phyloP scores from a whole-genome alignment of 2,797 vertebrate genomes.

The Notolepis coatsorum region DNA sequence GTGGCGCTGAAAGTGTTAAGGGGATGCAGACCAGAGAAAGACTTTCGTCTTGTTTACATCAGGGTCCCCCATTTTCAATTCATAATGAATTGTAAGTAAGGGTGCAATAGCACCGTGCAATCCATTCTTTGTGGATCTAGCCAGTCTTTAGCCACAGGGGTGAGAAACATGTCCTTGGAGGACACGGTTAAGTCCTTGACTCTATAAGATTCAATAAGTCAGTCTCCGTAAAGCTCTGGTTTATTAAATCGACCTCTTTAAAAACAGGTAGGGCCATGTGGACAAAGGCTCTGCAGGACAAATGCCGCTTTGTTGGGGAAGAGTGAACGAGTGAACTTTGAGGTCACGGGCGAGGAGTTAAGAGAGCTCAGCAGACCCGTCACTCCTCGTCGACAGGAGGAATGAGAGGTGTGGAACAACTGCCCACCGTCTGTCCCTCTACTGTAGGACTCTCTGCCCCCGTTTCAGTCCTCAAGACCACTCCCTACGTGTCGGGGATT shows the following conservation, averaged over 20 bases:
- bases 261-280: background rate
- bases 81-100: no score
- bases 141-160: constrained; percentile 9
- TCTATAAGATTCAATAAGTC: constrained; percentile 3
- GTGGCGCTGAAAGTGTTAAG: no score
- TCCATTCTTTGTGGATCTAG: no score
- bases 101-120: no score
- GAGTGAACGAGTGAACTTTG: constrained; percentile 19
- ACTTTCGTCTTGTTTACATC: no score
- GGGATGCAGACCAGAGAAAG: no score
- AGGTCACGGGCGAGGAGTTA: constrained; percentile 10
- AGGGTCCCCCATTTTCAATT: no score
- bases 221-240: constrained; percentile 7
- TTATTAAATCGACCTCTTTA: constrained; percentile 31
- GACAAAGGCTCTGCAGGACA: constrained; percentile 27
- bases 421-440: no score
- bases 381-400: background rate
- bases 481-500: no score
- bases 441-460: no score
- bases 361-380: background rate
- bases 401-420: background rate
- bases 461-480: no score
- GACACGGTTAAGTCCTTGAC: background rate
- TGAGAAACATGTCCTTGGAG: constrained; percentile 29
- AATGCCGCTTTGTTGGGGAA: constrained; percentile 56